Conservation (phyloP, 2,797 vertebrate species). For the Hydrolagus colliei region DNA sequence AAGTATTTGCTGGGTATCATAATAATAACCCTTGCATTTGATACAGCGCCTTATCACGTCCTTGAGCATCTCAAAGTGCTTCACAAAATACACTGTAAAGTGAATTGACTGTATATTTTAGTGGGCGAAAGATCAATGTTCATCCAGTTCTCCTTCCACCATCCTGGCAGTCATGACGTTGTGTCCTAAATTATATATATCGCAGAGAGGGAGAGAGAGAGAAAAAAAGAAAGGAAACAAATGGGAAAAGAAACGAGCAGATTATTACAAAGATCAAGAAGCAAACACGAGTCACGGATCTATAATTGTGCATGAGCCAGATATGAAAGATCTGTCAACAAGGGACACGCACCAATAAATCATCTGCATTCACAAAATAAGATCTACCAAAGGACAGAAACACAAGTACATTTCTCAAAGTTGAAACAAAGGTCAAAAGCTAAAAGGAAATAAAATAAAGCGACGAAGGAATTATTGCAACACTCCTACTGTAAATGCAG, state of each 20-base stretch:
- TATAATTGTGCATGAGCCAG: background rate
- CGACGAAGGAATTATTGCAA: background rate
- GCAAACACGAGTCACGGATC: background rate
- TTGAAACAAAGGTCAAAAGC: background rate
- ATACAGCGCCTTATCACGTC: too few relatives aligned
- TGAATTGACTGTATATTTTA: too few relatives aligned
- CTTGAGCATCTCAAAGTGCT: too few relatives aligned
- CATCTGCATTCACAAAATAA: background rate
- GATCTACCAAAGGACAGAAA: background rate
- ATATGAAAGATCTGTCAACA: background rate
- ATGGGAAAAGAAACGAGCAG: too few relatives aligned
- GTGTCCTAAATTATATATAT: too few relatives aligned
- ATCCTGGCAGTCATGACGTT: too few relatives aligned
- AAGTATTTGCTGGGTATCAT: too few relatives aligned
- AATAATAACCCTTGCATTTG: too few relatives aligned
- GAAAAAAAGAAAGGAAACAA: background rate
- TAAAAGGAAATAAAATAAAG: background rate
- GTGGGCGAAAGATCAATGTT: too few relatives aligned
- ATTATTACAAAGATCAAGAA: constrained; percentile 3
- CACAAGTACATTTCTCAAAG: background rate
- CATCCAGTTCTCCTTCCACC: too few relatives aligned
- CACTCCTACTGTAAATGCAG: background rate
- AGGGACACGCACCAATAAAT: background rate
- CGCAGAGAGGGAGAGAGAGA: too few relatives aligned
- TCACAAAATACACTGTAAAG: too few relatives aligned